phyloP scores from a whole-genome alignment of 2,797 vertebrate genomes.

The Margarornis squamiger region DNA sequence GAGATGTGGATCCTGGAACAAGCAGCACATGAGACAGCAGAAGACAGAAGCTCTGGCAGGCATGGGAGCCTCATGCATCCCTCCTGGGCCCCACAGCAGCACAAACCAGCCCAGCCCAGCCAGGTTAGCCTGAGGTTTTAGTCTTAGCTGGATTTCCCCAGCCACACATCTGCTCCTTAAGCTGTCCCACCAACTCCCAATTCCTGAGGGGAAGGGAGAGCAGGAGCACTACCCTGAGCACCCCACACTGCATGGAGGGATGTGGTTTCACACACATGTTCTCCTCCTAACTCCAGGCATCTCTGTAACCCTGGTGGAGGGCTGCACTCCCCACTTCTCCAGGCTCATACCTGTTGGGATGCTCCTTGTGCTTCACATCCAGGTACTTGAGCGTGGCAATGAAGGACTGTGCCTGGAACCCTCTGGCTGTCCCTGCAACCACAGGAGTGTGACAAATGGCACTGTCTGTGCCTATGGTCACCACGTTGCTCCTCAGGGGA shows the following conservation, averaged over 20 bases:
- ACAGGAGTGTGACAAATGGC: constrained; percentile 97
- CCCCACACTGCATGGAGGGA: rapidly evolving
- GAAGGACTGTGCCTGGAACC: constrained; percentile 98
- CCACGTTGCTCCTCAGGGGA: constrained; percentile 90
- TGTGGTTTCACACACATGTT: rapidly evolving
- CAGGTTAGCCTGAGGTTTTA: not conserved
- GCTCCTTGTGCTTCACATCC: constrained; percentile 97
- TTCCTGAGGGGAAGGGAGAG: not conserved
- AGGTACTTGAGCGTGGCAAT: constrained; percentile 94
- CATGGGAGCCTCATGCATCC: not conserved
- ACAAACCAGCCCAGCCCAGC: no score
- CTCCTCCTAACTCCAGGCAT: not conserved
- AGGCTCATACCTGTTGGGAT: constrained; percentile 88
- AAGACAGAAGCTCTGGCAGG: not conserved
- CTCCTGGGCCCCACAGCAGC: not conserved
- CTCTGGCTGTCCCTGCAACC: constrained; percentile 91
- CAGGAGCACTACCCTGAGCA: not conserved
- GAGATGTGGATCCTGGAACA: constrained; percentile 92
- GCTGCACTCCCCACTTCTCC: not conserved
- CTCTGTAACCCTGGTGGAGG: not conserved
- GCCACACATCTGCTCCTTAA: not conserved
- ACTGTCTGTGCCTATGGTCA: constrained; percentile 91
- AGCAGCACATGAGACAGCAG: not conserved
- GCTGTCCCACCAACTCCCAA: not conserved
- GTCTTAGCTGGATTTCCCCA: not conserved